Base-by-base conservation (phyloP, 2,888 invertebrate genomes). In the Leistus spinibarbis region DNA sequence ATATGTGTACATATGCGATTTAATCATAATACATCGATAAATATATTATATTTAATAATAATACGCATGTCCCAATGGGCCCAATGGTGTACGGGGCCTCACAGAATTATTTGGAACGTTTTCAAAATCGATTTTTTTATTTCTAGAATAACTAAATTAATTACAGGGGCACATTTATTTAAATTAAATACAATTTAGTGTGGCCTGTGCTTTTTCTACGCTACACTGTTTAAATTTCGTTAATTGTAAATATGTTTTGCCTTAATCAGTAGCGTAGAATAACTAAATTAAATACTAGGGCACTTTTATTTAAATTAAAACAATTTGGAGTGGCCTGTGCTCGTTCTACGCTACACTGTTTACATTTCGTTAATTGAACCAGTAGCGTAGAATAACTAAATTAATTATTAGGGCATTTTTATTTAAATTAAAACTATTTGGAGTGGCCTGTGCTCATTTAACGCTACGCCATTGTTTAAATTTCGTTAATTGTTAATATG, bases 71-170 rank as follows among this genome's bases (percentile, higher is more conserved):
- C 20, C 2, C 17, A 60, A 40, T 10, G 60, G 63, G 71, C 54
- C 63, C 71, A 63, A 54, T 71, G 71, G 64, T 71, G 71, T 54
- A 71, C 71, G 71, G 64, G 54, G 71, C 71, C 71, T 71, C 64
- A 71, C 23, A 54, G 71, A 71, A 60, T 57, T 60, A 17, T 69
- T 60, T 57, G 56, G 40, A 60, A 27, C 60, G 13, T 16, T 69
- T 60, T 20, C 24, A 69, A 69, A 69, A 57, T 69, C 60, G 22
- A 54, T 9, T 67, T 54, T 22, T 53, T 67, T 57, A 24, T 19
- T 56, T 16, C 69, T 16, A n/a, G n/a, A n/a, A n/a, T 57, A 23
- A 57, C 69, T 56, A 56, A 16, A 56, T 56, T 17, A 56, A 19
- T 1, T 1, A 56, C 13, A 56, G 13, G 1, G 19, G 13, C 1